Evolutionary conservation across 2,888 invertebrate genomes (phyloP), one percentile per base, ranked within the genome.

Genomic region (Idaea aversata): DNA sequence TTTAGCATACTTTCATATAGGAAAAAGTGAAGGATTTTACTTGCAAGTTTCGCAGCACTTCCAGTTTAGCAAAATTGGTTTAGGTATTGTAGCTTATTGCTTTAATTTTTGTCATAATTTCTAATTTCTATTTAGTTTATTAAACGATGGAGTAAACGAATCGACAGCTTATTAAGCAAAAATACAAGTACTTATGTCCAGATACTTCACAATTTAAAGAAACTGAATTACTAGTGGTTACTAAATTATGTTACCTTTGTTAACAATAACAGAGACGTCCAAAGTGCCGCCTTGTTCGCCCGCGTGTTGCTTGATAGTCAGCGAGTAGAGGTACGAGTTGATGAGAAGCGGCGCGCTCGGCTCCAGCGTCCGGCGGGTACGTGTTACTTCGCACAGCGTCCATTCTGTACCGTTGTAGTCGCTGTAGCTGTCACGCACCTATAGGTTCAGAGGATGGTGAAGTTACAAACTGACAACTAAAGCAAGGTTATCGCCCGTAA

Each of bases 331-430:
- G 79, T 95, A 96, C 0, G 96, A 96, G 71, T 94, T 94, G 76
- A 96, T 95, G 67, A 95, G 90, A 16, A 92, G 84, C 0, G 91
- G 91, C 0, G 88, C 83, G 34, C 77, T 77, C 10, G 83, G 77
- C 6, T 84, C 85, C 57, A 78, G 67, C 68, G 84, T 86, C 34
- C 88, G 75, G 63, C 75, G 78, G 59, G 68, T 83, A 61, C 87
- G 86, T 77, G 76, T 87, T 5, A 83, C 73, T 61, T 93, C 93
- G 77, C 96, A 96, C 38, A 96, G 88, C 38, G 93, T 93, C 96
- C 96, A 96, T 64, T 93, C 89, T 0, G 96, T 95, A 57, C 96
- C 96, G 83, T 96, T 96, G 73, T 90, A 90, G 76, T 96, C 96
- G 0, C 95, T 94, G 85, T 96, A 96, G 82, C 94, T 95, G 84